phyloP scores from a whole-genome alignment of 2,888 invertebrate genomes.

The Muschampia plurimacula region DNA sequence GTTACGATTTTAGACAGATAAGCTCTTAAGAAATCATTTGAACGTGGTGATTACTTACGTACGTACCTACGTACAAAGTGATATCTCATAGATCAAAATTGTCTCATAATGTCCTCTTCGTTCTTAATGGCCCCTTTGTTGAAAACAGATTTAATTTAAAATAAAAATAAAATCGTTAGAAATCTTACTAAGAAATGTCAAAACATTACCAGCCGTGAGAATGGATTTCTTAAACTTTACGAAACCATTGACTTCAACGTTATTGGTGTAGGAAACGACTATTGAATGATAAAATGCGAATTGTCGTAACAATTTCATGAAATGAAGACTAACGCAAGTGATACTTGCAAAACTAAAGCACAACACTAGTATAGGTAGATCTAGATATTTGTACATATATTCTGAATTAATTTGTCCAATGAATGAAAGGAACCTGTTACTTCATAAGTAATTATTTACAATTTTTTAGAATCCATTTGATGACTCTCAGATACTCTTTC shows the following conservation, averaged over 20 bases:
- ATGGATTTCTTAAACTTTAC: slow-evolving; percentile 38
- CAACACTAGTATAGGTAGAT: no score
- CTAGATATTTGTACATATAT: no score
- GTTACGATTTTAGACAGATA: no score
- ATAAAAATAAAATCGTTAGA: not conserved
- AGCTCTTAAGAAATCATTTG: slow-evolving; percentile 20
- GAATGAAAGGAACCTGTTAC: no score
- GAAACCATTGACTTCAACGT: slow-evolving; percentile 39
- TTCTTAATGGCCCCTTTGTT: not conserved
- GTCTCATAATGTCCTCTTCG: slow-evolving; percentile 9
- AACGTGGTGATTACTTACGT: not conserved
- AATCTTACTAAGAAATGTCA: slow-evolving; percentile 18
- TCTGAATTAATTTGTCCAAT: no score
- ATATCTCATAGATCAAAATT: slow-evolving; percentile 5
- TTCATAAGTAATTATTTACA: no score
- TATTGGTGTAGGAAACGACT: slow-evolving; percentile 35
- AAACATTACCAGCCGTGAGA: slow-evolving; percentile 36
- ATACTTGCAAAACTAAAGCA: no score
- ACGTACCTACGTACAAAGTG: not conserved
- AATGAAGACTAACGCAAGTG: not conserved
- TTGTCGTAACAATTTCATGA: slow-evolving; percentile 17
- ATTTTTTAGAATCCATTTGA: no score
- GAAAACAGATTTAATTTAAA: not conserved
- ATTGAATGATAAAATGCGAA: slow-evolving; percentile 12
- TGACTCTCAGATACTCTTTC: no score